Conservation (phyloP, 2,888 invertebrate species). For the Apoda limacodes region DNA sequence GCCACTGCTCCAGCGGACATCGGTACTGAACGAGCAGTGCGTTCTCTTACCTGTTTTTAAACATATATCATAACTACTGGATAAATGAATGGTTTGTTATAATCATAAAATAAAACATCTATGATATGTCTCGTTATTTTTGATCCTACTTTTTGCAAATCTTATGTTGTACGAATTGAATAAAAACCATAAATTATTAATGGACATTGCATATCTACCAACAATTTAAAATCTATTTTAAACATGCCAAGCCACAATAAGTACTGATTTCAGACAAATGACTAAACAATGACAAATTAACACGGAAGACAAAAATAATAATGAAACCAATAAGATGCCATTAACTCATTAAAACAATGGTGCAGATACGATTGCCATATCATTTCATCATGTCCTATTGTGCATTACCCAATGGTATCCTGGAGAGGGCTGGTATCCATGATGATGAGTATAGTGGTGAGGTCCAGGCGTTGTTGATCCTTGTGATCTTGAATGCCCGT, state of each 20-base stretch:
- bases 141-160: no score
- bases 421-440: slow-evolving; percentile 78
- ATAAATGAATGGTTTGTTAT: no score
- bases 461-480: slow-evolving; percentile 74
- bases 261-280: slow-evolving; percentile 40
- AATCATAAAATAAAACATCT: no score
- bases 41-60: slow-evolving; percentile 93
- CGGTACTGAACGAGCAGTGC: slow-evolving; percentile 91
- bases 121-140: no score
- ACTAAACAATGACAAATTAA: slow-evolving; percentile 30
- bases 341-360: no score
- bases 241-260: no score
- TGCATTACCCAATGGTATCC: slow-evolving; percentile 82
- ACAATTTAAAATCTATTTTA: slow-evolving; percentile 25
- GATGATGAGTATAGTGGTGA: slow-evolving; percentile 73
- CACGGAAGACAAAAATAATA: no score
- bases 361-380: no score
- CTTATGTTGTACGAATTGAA: no score
- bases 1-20: slow-evolving; percentile 74
- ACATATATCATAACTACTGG: slow-evolving; percentile 12
- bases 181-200: slow-evolving; percentile 5
- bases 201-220: not conserved
- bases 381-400: no score
- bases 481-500: slow-evolving; percentile 73
- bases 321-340: no score